Evolutionary conservation across 1,140 invertebrate species (phyloP), one percentile per base, ranked within the genome.

Genomic region (Drosophila jambulina): DNA sequence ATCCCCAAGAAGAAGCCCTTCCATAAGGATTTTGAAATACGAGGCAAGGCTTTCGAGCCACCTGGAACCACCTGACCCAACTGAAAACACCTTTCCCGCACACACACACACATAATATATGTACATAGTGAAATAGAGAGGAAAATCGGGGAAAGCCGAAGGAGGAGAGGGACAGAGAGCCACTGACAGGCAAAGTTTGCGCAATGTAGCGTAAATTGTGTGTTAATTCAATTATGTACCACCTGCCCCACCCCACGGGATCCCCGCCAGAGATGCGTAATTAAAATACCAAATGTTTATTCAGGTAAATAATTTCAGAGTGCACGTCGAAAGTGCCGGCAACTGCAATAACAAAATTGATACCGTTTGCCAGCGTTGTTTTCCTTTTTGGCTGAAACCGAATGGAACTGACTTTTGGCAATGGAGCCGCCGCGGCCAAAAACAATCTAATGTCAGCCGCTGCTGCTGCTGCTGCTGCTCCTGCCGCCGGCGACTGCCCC

Each of bases 261-360:
- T 25, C 23, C 45, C 45, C 45, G 23, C 2, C 42, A 72, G 54
- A 87, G 82, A 71, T 83, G 74, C 74, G 81, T 91, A 91, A 91
- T 91, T 91, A 91, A 91, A 91, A 91, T 91, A 91, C 88, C 87
- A 79, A 91, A 91, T 91, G 88, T 91, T 91, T 91, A 91, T 87
- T 87, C 88, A 91, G 88, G 88, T 91, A 91, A 91, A 91, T 88
- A 91, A 91, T 87, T 87, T 87, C 69, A 60, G 80, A 91, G 77
- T 83, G 82, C 85, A 82, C 68, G 71, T 69, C 70, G 68, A 69
- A 65, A 64, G 68, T 68, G 74, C 32, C 74, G 61, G 69, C 85
- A 90, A 83, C 84, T 88, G 84, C 80, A 88, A 88, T 88, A 90
- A 84, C 80, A 90, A 84, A 88, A 88, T 88, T 88, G 84, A 88